phyloP scores from a whole-genome alignment of 2,888 invertebrate species.

The Oligia strigilis region DNA sequence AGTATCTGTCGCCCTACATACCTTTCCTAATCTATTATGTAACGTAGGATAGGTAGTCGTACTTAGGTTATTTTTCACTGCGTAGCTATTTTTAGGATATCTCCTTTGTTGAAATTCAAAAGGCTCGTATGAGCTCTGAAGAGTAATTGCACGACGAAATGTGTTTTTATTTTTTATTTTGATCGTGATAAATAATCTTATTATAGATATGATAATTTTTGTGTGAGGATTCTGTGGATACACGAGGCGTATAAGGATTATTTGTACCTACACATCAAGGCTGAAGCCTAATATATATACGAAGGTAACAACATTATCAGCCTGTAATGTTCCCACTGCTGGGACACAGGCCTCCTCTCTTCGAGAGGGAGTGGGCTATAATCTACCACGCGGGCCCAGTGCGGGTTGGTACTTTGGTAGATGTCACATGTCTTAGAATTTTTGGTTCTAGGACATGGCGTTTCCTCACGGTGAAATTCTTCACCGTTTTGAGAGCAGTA shows the following conservation, averaged over 20 bases:
- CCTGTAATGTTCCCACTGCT: neutral
- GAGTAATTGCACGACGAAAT: conserved; percentile 31
- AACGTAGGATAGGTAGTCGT: conserved; percentile 44
- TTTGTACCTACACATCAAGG: neutral
- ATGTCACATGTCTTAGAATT: neutral
- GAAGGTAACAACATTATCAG: neutral
- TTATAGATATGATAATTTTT: conserved; percentile 25
- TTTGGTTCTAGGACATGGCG: neutral
- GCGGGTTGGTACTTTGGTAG: too few species aligned
- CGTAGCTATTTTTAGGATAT: conserved; percentile 55
- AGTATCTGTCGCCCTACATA: conserved; percentile 63
- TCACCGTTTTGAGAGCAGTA: neutral
- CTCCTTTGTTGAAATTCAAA: conserved; percentile 42
- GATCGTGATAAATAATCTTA: conserved; percentile 16
- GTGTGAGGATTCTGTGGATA: neutral
- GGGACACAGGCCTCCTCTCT: neutral
- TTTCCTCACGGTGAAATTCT: neutral
- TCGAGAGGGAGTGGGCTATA: neutral
- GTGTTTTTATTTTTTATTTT: conserved; percentile 51
- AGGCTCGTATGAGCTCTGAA: conserved; percentile 35
- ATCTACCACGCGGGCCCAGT: too few species aligned
- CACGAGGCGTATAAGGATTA: conserved; percentile 15
- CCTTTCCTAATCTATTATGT: conserved; percentile 56
- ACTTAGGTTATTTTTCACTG: conserved; percentile 36
- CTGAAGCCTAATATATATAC: neutral